Evolutionary conservation across 2,113 vertebrate species (phyloP), one percentile per base, ranked within the genome.

Genomic region (Nycticorax nycticorax): DNA sequence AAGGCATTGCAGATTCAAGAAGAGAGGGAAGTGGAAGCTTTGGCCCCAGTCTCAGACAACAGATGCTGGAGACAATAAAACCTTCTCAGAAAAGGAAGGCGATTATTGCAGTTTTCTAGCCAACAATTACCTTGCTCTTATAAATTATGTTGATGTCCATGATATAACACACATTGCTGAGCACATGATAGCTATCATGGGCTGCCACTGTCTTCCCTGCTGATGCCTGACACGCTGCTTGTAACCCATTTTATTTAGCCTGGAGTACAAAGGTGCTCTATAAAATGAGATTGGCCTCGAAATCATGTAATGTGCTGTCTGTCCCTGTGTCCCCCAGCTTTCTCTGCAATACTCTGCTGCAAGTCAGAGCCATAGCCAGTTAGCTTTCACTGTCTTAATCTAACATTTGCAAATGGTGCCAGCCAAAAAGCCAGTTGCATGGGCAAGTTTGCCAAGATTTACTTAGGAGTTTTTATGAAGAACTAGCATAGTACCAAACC

Each of bases 61-160:
- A 96, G 96, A 97, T 95, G 94, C 92, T 89, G 74, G 64, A 91
- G 94, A 96, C 89, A 89, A 95, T 97, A 95, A 97, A 96, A 91
- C 47, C 71, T 92, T 83, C 86, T 81, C 93, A 68, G 76, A 89
- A 92, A 95, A 93, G 89, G 91, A 92, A 95, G 64, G 83, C 3
- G 32, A 86, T 95, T 93, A 96, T 92, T 96, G 87, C 89, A 66
- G 84, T 93, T 97, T 96, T 88, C 89, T 93, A 91, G 86, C 92
- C 95, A 93, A 91, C 71, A 48, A 93, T 94, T 97, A 96, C 94
- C 93, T 97, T 89, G 85, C 74, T 73, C 81, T 97, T 96, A 94
- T 74, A 92, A 96, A 92, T 85, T 86, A 85, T 76, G 80, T 87
- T 89, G 86, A 94, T 95, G 81, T 73, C 92, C 88, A 50, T 84